phyloP scores from a whole-genome alignment of 2,113 vertebrate genomes.

The Esox niger region DNA sequence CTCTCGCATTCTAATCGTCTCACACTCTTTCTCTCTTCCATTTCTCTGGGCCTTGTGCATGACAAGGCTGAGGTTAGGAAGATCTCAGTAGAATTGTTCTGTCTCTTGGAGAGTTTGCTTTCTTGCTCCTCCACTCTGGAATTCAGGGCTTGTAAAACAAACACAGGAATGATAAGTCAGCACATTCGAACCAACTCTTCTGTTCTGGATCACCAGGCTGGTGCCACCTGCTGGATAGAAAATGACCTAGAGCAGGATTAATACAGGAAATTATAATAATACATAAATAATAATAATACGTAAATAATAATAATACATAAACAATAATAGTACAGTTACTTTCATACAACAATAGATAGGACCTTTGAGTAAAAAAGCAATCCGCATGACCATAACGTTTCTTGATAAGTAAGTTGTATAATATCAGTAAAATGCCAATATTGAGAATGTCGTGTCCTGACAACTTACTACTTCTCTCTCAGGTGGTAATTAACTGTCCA shows the following conservation, averaged over 20 bases:
- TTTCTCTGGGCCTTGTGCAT: not conserved
- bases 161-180: conserved; percentile 66
- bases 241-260: too few species aligned
- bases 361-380: not conserved
- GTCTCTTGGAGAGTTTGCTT: conserved; percentile 25
- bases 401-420: not conserved
- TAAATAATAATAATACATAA: too few species aligned
- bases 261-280: too few species aligned
- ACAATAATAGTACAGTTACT: not conserved
- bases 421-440: not conserved
- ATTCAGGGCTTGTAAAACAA: conserved; percentile 69
- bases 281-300: too few species aligned
- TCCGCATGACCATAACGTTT: not conserved
- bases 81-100: conserved; percentile 32
- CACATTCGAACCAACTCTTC: conserved; percentile 59
- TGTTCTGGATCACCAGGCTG: conserved; percentile 27
- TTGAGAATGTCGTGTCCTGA: not conserved
- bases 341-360: not conserved
- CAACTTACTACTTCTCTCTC: conserved; percentile 4
- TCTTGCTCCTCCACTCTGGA: conserved; percentile 53
- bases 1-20: not conserved
- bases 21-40: conserved; percentile 6
- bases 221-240: conserved; percentile 57
- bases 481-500: conserved; percentile 92
- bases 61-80: conserved; percentile 16